Conservation (phyloP, 2,113 vertebrate species). For the Crotalus viridis region DNA sequence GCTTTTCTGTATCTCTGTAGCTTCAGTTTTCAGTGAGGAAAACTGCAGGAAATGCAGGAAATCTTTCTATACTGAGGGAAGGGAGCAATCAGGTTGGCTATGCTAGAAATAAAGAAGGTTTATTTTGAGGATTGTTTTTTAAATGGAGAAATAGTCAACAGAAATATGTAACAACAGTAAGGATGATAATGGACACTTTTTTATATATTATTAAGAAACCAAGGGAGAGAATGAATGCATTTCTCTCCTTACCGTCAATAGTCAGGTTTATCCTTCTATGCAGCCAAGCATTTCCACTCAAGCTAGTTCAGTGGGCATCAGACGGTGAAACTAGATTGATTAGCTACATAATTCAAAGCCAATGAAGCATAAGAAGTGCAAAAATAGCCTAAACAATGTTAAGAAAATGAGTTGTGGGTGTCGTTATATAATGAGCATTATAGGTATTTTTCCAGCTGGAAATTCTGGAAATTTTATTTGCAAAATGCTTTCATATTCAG, state of each 20-base stretch:
- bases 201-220: neutral
- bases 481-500: constrained; percentile 2
- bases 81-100: neutral
- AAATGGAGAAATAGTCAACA: neutral
- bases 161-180: neutral
- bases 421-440: neutral
- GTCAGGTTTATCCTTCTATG: neutral
- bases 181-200: neutral
- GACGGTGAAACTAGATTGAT: constrained; percentile 21
- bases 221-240: neutral
- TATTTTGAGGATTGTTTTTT: neutral
- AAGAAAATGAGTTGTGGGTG: constrained; percentile 38
- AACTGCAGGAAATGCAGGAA: neutral
- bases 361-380: constrained; percentile 1
- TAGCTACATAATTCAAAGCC: neutral
- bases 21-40: neutral
- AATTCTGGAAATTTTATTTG: constrained; percentile 9
- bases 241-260: neutral
- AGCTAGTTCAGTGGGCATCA: constrained; percentile 17
- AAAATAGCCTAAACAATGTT: constrained; percentile 29
- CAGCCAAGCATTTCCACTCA: neutral
- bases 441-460: neutral
- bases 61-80: neutral
- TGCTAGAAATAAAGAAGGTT: neutral
- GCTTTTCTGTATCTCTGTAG: neutral